Base-by-base conservation (phyloP, 2,797 vertebrate species). In the Sphenopsis melanotis region DNA sequence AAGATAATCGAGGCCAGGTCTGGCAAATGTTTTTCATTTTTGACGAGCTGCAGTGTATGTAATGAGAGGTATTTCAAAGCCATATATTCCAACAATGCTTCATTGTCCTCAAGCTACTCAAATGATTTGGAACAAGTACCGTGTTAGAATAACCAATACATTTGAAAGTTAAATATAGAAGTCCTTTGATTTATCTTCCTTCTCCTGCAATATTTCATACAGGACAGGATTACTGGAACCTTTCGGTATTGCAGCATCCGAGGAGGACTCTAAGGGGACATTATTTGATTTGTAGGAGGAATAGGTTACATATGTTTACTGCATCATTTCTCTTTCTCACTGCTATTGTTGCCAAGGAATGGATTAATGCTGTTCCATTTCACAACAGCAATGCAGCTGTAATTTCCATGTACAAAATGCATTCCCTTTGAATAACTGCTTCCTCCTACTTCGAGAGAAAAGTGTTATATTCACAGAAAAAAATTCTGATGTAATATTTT, bases 311-410 rank as follows among this genome's bases (percentile, higher is more conserved):
- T 88, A 57, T 60, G 63, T 87, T 95, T 90, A 55, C 69, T 39
- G 24, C 71, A 84, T 68, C 29, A 26, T 86, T 94, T 92, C 72
- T 89, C 60, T 74, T 86, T 85, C 87, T 95, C 26, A 17, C 53
- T 92, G 44, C 52, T 74, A 79, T 39, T 78, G 60, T 91, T 96
- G 90, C 63, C 84, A 93, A 93, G 69, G 72, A 94, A 57, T 85
- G 49, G 75, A 95, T 89, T 96, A 84, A 91, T 42, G 34, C 41
- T 57, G 41, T 64, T 83, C 41, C 37, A 46, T 93, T 87, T 94
- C 59, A 56, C 32, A 91, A 78, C 34, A 95, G 80, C 88, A 77
- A 36, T 81, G 57, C 57, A 74, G 44, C 21, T 90, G 56, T 74
- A 87, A 87, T 93, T 95, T 75, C 42, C 50, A 59, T 42, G 80